Percentiles rank a stretch among this genome's conserved stretches.
Evolutionary conservation across 2,888 invertebrate species (phyloP).

Genomic region (Coelogynopora nodosa): DNA sequence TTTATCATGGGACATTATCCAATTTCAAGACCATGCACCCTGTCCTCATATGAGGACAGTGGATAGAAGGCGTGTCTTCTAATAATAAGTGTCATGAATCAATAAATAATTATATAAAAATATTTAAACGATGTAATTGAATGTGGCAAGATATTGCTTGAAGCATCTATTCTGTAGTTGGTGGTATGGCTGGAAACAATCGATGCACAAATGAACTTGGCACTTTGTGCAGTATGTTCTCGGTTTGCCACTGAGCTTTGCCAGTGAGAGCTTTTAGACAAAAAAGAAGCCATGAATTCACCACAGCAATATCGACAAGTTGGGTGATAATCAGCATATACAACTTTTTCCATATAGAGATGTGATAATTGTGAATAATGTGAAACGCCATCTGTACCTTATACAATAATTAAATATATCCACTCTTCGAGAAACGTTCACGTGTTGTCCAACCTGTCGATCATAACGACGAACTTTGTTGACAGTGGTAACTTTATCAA

Average conservation of each 20-base stretch:
- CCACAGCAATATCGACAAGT: neutral
- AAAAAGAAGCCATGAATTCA: neutral
- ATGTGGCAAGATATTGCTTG: neutral
- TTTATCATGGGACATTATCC: neutral
- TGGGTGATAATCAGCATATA: neutral
- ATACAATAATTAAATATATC: neutral
- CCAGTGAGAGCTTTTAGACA: neutral
- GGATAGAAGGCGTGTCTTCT: neutral
- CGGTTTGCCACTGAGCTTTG: neutral
- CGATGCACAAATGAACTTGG: neutral
- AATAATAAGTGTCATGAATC: neutral
- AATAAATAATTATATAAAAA: neutral
- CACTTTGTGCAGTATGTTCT: neutral
- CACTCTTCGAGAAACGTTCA: neutral
- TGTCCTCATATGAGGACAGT: neutral
- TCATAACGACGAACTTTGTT: neutral
- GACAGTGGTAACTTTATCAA: neutral
- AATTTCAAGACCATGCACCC: neutral
- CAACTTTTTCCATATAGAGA: neutral
- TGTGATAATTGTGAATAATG: neutral
- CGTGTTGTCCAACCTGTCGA: neutral
- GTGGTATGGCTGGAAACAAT: neutral
- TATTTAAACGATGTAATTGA: neutral
- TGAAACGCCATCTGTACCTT: neutral
- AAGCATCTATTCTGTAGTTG: neutral